Evolutionary conservation across 1,140 invertebrate species (phyloP), one percentile per base, ranked within the genome.

Genomic region (Trissolcus basalis): DNA sequence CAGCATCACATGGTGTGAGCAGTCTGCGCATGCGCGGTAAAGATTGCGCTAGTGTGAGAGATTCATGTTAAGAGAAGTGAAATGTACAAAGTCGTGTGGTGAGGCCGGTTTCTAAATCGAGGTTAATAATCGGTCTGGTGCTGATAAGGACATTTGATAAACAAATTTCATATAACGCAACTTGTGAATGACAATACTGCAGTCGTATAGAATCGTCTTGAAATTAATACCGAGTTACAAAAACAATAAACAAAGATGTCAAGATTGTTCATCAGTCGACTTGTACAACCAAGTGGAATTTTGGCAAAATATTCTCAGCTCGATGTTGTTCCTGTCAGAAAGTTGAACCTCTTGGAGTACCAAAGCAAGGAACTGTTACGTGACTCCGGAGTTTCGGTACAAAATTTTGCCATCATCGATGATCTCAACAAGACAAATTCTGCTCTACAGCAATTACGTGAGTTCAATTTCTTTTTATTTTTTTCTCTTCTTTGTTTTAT

Each of bases 311-410:
- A 78, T 41, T 75, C 75, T 9, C 79, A 82, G 50, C 59, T 80
- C 12, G 61, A 76, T 45, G 12, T 81, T 39, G 58, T 85, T 5
- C 82, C 86, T 45, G 78, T 82, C 2, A 89, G 95, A 65, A 86
- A 92, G 82, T 90, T 99, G 48, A 99, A 99, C 91, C 89, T 99
- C 6, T 91, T 99, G 79, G 98, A 99, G 89, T 99, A 97, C 87
- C 97, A 99, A 85, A 98, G 97, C 82, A 99, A 99, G 89, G 92
- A 96, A 81, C 89, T 99, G 3, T 90, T 99, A 60, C 90, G 92
- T 69, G 93, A 97, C 81, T 92, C 95, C 89, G 94, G 95, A 7
- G 95, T 99, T 11, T 93, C 93, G 15, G 95, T 99, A 53, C 98
- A 99, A 88, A 94, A 96, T 82, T 99, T 99, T 87, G 91, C 94